Conservation (phyloP, 2,113 vertebrate genomes). For the Apistogramma diplotaenia region DNA sequence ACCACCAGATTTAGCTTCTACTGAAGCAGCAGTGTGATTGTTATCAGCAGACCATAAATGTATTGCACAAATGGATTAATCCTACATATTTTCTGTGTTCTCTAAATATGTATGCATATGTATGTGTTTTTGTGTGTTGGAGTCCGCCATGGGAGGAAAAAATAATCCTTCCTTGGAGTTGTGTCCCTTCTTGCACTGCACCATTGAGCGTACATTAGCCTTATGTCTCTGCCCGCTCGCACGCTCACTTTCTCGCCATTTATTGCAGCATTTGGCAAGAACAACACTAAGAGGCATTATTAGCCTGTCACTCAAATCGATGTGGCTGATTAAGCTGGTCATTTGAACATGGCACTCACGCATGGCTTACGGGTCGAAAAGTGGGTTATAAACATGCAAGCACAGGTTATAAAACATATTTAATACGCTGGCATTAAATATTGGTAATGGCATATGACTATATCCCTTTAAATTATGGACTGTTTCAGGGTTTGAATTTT, state of each 20-base stretch:
- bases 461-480: slow-evolving; percentile 38
- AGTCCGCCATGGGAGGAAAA: neutral
- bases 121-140: neutral
- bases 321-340: slow-evolving; percentile 49
- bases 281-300: slow-evolving; percentile 61
- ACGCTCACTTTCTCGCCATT: slow-evolving; percentile 5
- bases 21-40: neutral
- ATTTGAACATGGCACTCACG: slow-evolving; percentile 26
- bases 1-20: neutral
- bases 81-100: neutral
- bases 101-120: neutral
- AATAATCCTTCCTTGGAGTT: slow-evolving; percentile 3
- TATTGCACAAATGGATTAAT: slow-evolving; percentile 16
- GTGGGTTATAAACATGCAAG: slow-evolving; percentile 55
- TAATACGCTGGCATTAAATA: slow-evolving; percentile 53
- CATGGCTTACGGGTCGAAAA: neutral
- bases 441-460: neutral
- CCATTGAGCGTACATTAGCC: slow-evolving; percentile 26
- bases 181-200: slow-evolving; percentile 1
- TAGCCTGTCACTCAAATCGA: slow-evolving; percentile 58
- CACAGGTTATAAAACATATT: slow-evolving; percentile 51
- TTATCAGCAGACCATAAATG: neutral
- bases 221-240: neutral
- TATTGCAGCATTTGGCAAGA: slow-evolving; percentile 54
- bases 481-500: slow-evolving; percentile 34